Percentiles rank a stretch among this genome's conserved stretches.
phyloP scores from a whole-genome alignment of 2,888 invertebrate genomes.

The Diplazon laetatorius region DNA sequence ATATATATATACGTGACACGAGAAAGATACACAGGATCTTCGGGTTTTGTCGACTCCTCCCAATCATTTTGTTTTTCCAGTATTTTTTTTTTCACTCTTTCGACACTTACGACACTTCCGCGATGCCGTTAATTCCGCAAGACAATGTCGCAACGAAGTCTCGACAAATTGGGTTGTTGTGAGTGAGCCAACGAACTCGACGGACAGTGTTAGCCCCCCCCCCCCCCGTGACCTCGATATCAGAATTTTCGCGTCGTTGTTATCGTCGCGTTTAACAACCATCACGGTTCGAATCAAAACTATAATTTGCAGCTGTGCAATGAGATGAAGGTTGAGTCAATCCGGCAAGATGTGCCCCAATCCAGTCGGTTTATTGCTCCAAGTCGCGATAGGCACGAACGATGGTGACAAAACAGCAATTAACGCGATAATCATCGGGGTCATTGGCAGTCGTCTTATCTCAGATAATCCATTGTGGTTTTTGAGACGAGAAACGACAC shows the following conservation, averaged over 20 bases:
- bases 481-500: neutral
- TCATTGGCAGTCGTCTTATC: neutral
- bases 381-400: neutral
- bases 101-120: slow-evolving; percentile 22
- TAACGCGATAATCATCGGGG: neutral
- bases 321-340: neutral
- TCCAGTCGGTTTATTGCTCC: neutral
- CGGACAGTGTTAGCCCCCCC: too few species aligned
- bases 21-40: slow-evolving; percentile 34
- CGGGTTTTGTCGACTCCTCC: slow-evolving; percentile 52
- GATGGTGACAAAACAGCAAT: neutral
- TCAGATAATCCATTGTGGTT: neutral
- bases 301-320: neutral
- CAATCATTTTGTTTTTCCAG: slow-evolving; percentile 35
- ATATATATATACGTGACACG: too few species aligned
- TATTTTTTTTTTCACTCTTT: slow-evolving; percentile 44
- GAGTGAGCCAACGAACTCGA: slow-evolving; percentile 5
- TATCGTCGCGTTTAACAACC: neutral
- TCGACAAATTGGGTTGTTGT: slow-evolving; percentile 31
- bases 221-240: slow-evolving; percentile 6
- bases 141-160: slow-evolving; percentile 21
- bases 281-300: neutral
- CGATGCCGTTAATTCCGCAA: slow-evolving; percentile 54
- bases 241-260: neutral
- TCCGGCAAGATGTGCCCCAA: neutral